Conservation (phyloP, 2,888 invertebrate genomes). For the Pollenia amentaria region DNA sequence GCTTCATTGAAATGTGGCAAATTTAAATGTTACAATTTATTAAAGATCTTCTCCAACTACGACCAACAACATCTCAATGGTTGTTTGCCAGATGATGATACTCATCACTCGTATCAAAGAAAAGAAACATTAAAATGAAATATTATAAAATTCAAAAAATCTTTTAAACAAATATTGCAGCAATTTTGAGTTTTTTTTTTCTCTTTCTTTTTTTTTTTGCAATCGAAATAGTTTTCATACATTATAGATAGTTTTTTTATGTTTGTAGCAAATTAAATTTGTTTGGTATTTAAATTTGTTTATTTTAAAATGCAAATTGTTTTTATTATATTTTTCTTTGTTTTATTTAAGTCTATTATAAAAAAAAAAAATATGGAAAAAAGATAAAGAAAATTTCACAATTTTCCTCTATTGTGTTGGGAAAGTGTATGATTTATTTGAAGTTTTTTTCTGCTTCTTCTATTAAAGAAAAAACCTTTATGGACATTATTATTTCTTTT, state of each 20-base stretch:
- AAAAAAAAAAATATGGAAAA: background rate
- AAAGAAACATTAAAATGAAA: constrained; percentile 46
- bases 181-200: constrained; percentile 26
- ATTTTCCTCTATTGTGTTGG: constrained; percentile 59
- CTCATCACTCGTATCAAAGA: background rate
- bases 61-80: background rate
- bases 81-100: background rate
- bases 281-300: constrained; percentile 61
- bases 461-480: constrained; percentile 19
- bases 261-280: constrained; percentile 31
- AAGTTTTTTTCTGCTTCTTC: constrained; percentile 2
- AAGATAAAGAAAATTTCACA: constrained; percentile 56
- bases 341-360: background rate
- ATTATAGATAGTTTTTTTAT: background rate
- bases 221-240: background rate
- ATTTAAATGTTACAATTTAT: constrained; percentile 73
- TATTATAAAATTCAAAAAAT: constrained; percentile 48
- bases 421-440: constrained; percentile 65
- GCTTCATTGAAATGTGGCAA: constrained; percentile 44
- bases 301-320: constrained; percentile 63
- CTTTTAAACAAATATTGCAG: constrained; percentile 47
- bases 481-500: constrained; percentile 36
- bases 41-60: constrained; percentile 39
- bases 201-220: constrained; percentile 11
- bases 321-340: constrained; percentile 18